phyloP scores from a whole-genome alignment of 2,888 invertebrate species.

The Apantesis nais region DNA sequence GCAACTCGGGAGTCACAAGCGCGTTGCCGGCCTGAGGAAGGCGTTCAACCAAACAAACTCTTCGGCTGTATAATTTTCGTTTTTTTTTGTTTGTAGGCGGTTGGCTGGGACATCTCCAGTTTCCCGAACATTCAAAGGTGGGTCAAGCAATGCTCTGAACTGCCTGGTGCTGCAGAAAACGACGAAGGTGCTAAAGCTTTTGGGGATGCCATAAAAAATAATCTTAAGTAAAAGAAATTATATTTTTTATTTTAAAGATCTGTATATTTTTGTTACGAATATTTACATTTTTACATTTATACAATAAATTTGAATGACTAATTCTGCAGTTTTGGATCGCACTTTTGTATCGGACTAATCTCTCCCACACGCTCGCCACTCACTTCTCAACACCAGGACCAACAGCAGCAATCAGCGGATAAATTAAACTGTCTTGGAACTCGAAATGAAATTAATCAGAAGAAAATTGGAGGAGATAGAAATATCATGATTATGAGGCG shows the following conservation, averaged over 20 bases:
- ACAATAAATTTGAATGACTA: slow-evolving; percentile 28
- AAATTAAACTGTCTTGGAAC: too few relatives aligned
- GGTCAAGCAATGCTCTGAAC: slow-evolving; percentile 83
- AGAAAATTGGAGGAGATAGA: too few relatives aligned
- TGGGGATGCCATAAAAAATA: slow-evolving; percentile 85
- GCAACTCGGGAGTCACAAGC: too few relatives aligned
- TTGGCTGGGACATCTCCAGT: slow-evolving; percentile 85
- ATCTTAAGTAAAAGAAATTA: slow-evolving; percentile 60
- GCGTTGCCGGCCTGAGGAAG: too few relatives aligned
- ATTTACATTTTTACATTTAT: slow-evolving; percentile 29
- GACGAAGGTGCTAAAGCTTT: slow-evolving; percentile 85
- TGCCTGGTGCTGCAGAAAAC: slow-evolving; percentile 87
- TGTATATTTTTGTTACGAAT: slow-evolving; percentile 24
- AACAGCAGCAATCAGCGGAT: too few relatives aligned
- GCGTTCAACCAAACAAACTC: too few relatives aligned
- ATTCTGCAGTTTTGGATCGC: slow-evolving; percentile 19
- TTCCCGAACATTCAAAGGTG: slow-evolving; percentile 86
- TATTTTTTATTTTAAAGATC: neutral
- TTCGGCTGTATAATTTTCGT: neutral
- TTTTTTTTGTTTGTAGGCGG: slow-evolving; percentile 72
- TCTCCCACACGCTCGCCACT: too few relatives aligned
- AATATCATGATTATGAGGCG: too few relatives aligned
- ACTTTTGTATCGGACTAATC: neutral
- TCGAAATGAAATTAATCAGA: too few relatives aligned
- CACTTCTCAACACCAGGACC: too few relatives aligned